A percentile compares a stretch with the other conserved stretches of the same genome.
Conservation (phyloP, 2,797 vertebrate genomes). For the Salmo trutta region DNA sequence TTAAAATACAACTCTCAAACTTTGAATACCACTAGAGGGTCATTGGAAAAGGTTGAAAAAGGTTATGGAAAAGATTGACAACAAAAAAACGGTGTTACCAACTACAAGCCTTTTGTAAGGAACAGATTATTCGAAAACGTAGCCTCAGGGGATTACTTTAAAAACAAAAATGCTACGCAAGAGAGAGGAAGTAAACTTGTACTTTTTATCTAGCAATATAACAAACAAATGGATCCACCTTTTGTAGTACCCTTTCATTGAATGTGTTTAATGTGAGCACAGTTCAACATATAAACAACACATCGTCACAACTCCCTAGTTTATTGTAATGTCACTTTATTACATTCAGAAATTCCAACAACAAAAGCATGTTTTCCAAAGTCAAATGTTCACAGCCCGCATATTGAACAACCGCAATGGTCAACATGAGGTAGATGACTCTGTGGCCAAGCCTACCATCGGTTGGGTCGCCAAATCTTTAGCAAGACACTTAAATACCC, state of each 20-base stretch:
- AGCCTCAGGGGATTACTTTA: neutral
- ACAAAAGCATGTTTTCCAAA: slow-evolving; percentile 82
- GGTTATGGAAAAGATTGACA: neutral
- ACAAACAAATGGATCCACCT: neutral
- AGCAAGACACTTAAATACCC: slow-evolving; percentile 57
- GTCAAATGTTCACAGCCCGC: slow-evolving; percentile 81
- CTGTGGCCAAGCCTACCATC: slow-evolving; percentile 74
- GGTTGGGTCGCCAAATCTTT: slow-evolving; percentile 27
- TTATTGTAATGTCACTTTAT: slow-evolving; percentile 70
- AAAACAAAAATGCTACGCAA: neutral
- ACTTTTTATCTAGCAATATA: neutral
- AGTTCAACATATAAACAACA: neutral
- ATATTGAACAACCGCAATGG: slow-evolving; percentile 58
- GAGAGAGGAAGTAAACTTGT: neutral
- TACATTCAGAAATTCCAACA: slow-evolving; percentile 88
- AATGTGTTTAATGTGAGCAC: neutral
- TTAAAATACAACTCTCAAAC: neutral
- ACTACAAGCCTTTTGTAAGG: neutral
- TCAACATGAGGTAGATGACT: slow-evolving; percentile 94
- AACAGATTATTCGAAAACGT: neutral
- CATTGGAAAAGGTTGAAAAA: neutral
- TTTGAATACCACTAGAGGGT: slow-evolving; percentile 3
- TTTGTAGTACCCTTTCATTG: neutral
- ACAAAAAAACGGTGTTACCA: neutral
- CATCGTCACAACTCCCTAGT: neutral